Percentiles rank a stretch among this genome's conserved stretches.
Evolutionary conservation across 2,888 invertebrate species (phyloP).

Genomic region (Morpho deidamia): DNA sequence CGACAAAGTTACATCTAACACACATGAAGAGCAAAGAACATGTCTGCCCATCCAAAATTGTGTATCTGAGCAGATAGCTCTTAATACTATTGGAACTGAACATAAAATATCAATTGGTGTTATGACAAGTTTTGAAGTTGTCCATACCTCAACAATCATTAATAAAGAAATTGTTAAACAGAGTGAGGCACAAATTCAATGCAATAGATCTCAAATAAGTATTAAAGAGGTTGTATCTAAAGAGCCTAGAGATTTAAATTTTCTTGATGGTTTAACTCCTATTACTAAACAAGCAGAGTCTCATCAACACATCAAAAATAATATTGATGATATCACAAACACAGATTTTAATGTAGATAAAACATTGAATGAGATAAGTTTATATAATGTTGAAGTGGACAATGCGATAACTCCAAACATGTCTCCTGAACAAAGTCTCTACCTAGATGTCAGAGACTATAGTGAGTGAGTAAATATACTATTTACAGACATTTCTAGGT

Average conservation of each 20-base stretch:
- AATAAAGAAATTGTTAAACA: constrained; percentile 59
- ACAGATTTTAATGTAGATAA: constrained; percentile 49
- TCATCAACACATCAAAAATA: constrained; percentile 21
- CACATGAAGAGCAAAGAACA: constrained; percentile 33
- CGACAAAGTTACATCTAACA: constrained; percentile 68
- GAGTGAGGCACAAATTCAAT: constrained; percentile 61
- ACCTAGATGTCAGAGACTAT: constrained; percentile 68
- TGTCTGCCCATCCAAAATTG: constrained; percentile 38
- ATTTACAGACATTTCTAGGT: too few relatives aligned
- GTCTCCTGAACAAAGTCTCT: constrained; percentile 67
- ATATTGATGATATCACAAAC: constrained; percentile 15
- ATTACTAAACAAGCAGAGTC: constrained; percentile 27
- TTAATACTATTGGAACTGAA: constrained; percentile 51
- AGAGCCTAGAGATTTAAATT: constrained; percentile 52
- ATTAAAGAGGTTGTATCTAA: constrained; percentile 58
- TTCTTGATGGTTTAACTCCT: constrained; percentile 64
- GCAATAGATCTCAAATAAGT: constrained; percentile 63
- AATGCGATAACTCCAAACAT: constrained; percentile 66
- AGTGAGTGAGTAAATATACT: constrained; percentile 55
- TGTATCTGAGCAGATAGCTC: constrained; percentile 46
- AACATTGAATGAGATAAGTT: constrained; percentile 63
- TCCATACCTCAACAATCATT: constrained; percentile 64
- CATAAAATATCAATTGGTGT: constrained; percentile 83
- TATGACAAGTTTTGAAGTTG: constrained; percentile 85
- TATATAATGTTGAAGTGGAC: constrained; percentile 66